phyloP scores from a whole-genome alignment of 2,113 vertebrate species.

The Macrotus californicus region DNA sequence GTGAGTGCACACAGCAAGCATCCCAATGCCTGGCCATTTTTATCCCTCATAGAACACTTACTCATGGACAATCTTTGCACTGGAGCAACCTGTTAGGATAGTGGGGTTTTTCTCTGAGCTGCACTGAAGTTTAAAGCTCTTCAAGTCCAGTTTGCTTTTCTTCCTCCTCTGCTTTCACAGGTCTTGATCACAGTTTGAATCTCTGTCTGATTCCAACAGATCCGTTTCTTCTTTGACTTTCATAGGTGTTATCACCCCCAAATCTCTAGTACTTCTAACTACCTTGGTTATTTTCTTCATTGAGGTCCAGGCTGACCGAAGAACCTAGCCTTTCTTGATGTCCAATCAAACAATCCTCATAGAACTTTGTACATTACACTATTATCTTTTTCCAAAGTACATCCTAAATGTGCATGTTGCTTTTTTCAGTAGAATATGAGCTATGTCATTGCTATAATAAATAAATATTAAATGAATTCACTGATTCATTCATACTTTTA shows the following conservation, averaged over 20 bases:
- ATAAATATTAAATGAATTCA: neutral
- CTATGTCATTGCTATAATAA: neutral
- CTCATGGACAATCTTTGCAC: neutral
- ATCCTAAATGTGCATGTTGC: neutral
- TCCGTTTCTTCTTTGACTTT: neutral
- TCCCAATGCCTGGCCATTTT: neutral
- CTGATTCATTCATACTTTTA: neutral
- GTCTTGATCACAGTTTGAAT: neutral
- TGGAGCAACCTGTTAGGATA: neutral
- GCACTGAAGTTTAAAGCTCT: neutral
- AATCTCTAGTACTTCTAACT: neutral
- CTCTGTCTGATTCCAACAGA: neutral
- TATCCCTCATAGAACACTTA: neutral
- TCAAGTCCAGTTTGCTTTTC: neutral
- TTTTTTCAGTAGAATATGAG: neutral
- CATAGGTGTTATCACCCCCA: fast-evolving
- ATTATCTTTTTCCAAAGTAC: neutral
- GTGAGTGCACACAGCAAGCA: neutral
- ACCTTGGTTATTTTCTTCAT: neutral
- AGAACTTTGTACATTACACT: neutral
- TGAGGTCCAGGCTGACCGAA: neutral
- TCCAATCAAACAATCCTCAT: neutral
- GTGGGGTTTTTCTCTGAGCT: neutral
- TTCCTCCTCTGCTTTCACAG: neutral
- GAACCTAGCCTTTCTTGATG: neutral